Evolutionary conservation across 2,113 vertebrate species (phyloP).

Genomic region (Elachura formosa): DNA sequence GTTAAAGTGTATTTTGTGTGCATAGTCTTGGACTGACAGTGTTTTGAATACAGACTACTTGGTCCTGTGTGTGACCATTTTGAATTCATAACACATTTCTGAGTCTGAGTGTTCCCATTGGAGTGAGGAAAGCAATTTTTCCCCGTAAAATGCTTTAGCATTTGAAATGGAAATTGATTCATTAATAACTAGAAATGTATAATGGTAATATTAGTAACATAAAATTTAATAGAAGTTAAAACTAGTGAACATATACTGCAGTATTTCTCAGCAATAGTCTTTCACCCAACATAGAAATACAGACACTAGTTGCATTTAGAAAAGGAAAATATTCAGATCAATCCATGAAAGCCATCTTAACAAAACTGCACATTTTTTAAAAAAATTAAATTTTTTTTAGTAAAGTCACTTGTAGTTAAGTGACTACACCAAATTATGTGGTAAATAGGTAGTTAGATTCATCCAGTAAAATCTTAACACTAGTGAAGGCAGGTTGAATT

Average conservation of each 20-base stretch:
- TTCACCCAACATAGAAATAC: neutral
- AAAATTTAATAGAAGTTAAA: neutral
- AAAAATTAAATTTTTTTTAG: too few relatives aligned
- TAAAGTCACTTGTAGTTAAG: too few relatives aligned
- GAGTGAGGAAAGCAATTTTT: neutral
- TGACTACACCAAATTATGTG: neutral
- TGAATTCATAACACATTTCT: neutral
- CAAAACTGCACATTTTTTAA: accelerated
- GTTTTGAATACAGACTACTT: neutral
- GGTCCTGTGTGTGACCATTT: neutral
- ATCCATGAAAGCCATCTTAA: neutral
- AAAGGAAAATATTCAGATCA: neutral
- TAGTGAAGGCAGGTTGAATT: neutral
- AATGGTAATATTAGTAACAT: neutral
- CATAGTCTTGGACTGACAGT: neutral
- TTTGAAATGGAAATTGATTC: neutral
- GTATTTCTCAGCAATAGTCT: neutral
- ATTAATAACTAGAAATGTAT: neutral
- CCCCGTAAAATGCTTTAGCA: neutral
- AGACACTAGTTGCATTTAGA: neutral
- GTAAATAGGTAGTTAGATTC: neutral
- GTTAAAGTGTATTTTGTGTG: neutral
- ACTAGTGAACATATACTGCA: neutral
- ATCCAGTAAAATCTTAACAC: neutral
- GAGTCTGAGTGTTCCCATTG: neutral